A percentile compares a stretch with the other conserved stretches of the same genome.
These are phyloP conservation scores for Steatocranus sp. DNA, from an alignment of 2,797 vertebrate genomes.

Conservation along the genomic window DNA sequence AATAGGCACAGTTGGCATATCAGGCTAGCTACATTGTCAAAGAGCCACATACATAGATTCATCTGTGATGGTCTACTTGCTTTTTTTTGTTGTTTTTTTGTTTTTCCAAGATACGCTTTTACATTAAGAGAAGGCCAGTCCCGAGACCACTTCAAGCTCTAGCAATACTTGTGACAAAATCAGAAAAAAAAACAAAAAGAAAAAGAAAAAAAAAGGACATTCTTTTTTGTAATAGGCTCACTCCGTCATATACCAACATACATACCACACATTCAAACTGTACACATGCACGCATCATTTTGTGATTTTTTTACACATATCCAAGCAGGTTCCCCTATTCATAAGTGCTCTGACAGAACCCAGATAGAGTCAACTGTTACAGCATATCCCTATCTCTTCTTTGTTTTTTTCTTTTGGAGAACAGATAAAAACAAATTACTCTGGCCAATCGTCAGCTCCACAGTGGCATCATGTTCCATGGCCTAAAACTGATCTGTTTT, in stretches of 20 bases:
- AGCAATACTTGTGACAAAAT: slow-evolving; percentile 56
- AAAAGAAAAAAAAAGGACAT: slow-evolving; percentile 54
- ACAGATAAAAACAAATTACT: slow-evolving; percentile 54
- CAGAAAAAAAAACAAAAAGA: slow-evolving; percentile 27
- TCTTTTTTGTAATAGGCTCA: slow-evolving; percentile 62
- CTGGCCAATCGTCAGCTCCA: slow-evolving; percentile 58
- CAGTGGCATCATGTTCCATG: slow-evolving; percentile 57
- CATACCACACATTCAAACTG: slow-evolving; percentile 43
- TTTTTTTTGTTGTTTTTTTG: not conserved
- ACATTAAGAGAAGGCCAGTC: slow-evolving; percentile 49
- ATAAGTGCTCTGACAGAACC: slow-evolving; percentile 80
- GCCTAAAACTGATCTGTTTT: slow-evolving; percentile 73
- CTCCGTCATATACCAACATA: slow-evolving; percentile 54
- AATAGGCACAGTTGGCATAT: slow-evolving; percentile 83
- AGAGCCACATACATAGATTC: slow-evolving; percentile 70
- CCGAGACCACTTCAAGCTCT: slow-evolving; percentile 53
- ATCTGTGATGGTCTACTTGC: slow-evolving; percentile 51
- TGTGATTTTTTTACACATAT: slow-evolving; percentile 68
- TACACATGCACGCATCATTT: slow-evolving; percentile 60
- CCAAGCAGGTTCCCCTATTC: slow-evolving; percentile 72
- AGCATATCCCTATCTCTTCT: slow-evolving; percentile 57
- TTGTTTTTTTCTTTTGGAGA: slow-evolving; percentile 56
- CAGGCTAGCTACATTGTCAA: slow-evolving; percentile 76
- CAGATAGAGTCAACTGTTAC: slow-evolving; percentile 66
- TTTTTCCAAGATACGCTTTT: slow-evolving; percentile 45